phyloP scores from a whole-genome alignment of 2,113 vertebrate species.

The Oncorhynchus gorbuscha region DNA sequence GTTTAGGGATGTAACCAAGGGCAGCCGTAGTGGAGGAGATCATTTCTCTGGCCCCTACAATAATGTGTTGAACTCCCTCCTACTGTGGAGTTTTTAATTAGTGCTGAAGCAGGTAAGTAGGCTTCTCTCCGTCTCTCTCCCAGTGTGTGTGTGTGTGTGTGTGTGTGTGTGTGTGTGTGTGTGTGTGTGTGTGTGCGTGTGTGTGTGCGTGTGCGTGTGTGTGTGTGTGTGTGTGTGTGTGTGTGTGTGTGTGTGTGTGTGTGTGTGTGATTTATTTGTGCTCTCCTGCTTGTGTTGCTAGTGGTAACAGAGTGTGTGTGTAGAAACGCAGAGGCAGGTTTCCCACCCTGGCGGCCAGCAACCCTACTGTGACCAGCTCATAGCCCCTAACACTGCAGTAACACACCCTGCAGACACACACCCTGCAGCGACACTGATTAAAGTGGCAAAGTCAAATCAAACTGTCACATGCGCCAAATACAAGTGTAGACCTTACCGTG shows the following conservation, averaged over 20 bases:
- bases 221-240: neutral
- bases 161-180: conserved; percentile 9
- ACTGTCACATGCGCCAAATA: no score
- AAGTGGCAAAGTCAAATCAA: neutral
- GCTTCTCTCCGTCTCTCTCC: neutral
- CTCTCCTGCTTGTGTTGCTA: neutral
- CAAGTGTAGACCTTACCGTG: no score
- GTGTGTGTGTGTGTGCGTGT: conserved; percentile 16
- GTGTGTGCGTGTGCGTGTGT: neutral
- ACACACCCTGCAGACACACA: neutral
- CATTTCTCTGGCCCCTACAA: neutral
- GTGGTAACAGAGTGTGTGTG: neutral
- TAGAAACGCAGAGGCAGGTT: neutral
- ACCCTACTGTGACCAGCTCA: neutral
- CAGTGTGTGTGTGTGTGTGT: conserved; percentile 10
- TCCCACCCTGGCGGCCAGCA: neutral
- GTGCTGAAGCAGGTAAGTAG: neutral
- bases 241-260: no score
- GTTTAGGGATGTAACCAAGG: neutral
- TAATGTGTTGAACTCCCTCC: neutral
- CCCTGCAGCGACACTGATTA: neutral
- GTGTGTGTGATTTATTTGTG: neutral
- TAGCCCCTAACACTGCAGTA: neutral
- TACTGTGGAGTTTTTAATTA: conserved; percentile 5
- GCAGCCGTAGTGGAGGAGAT: neutral